Conservation (phyloP, 2,888 invertebrate genomes). For the Apeira syringaria region DNA sequence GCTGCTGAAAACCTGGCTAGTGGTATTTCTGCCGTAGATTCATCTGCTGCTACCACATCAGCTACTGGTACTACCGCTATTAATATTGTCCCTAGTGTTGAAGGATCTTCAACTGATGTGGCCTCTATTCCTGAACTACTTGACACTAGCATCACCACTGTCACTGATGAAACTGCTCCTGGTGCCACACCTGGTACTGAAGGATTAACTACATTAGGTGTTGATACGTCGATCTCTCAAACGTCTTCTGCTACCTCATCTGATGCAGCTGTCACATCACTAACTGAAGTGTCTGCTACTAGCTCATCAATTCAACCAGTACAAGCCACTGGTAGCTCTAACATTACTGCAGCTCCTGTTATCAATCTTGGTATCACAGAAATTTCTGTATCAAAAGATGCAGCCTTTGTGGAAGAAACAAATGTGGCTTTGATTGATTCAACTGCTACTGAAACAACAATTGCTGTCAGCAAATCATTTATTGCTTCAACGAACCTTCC, state of each 20-base stretch:
- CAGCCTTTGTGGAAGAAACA: not conserved
- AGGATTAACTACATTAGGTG: not conserved
- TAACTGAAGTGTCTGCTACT: not conserved
- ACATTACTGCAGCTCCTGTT: not conserved
- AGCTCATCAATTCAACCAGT: not conserved
- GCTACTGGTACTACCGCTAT: too few relatives aligned
- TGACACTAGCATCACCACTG: too few relatives aligned
- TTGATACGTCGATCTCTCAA: not conserved
- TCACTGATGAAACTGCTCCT: not conserved
- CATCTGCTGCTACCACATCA: too few relatives aligned
- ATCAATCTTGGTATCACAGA: constrained; percentile 1
- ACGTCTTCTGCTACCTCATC: not conserved
- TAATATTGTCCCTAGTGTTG: too few relatives aligned
- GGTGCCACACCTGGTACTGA: not conserved
- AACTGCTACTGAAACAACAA: constrained; percentile 1
- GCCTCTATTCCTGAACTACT: too few relatives aligned
- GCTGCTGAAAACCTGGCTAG: too few relatives aligned
- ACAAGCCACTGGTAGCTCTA: not conserved
- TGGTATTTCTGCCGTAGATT: too few relatives aligned
- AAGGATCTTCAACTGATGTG: too few relatives aligned
- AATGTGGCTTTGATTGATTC: not conserved
- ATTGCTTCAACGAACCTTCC: not conserved
- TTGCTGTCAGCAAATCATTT: constrained; percentile 1
- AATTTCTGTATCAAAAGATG: not conserved
- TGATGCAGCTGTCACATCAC: not conserved